phyloP scores from a whole-genome alignment of 2,888 invertebrate genomes.

The Machimus atricapillus region DNA sequence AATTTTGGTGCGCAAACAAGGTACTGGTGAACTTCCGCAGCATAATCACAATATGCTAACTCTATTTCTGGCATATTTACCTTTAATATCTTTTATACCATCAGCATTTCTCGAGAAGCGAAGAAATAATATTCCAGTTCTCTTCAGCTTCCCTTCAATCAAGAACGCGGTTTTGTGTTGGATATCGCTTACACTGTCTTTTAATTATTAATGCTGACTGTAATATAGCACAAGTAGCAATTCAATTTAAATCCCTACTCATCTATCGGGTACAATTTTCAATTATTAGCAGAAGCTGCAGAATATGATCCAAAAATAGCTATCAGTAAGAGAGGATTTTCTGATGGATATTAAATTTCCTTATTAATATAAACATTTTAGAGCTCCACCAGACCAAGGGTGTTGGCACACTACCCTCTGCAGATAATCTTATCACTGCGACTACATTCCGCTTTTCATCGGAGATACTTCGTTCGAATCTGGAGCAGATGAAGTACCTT shows the following conservation, averaged over 20 bases:
- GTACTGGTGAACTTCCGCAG: neutral
- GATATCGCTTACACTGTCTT: neutral
- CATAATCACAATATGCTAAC: neutral
- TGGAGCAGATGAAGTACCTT: neutral
- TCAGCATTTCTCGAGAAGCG: neutral
- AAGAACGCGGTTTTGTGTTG: neutral
- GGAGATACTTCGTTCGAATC: neutral
- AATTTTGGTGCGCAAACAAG: neutral
- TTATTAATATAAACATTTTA: neutral
- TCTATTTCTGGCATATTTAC: neutral
- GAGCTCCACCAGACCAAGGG: neutral
- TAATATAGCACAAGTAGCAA: neutral
- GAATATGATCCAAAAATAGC: neutral
- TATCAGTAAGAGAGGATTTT: neutral
- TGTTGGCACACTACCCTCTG: neutral
- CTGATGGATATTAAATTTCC: neutral
- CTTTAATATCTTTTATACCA: neutral
- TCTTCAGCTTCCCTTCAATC: neutral
- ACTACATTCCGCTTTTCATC: neutral
- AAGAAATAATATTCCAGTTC: neutral
- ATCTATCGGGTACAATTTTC: neutral
- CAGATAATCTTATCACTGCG: neutral
- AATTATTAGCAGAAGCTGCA: neutral
- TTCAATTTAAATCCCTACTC: neutral
- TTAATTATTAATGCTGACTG: neutral